A percentile compares a stretch with the other conserved stretches of the same genome.
Conservation (phyloP, 2,113 vertebrate species). For the Scalopus aquaticus region DNA sequence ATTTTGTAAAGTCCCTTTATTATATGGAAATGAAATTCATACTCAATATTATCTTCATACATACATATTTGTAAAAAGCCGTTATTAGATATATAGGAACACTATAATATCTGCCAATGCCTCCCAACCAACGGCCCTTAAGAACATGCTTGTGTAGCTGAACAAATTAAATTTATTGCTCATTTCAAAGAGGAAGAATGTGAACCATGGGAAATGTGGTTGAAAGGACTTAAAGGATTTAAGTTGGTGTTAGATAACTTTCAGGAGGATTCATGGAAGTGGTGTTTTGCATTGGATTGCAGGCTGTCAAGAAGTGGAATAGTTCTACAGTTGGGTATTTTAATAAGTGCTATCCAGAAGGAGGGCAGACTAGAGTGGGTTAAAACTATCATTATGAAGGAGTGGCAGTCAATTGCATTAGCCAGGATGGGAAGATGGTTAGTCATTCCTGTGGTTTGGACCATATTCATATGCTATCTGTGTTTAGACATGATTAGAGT, state of each 20-base stretch:
- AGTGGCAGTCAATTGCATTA: background rate
- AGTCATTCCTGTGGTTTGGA: background rate
- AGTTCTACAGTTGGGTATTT: background rate
- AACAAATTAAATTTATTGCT: background rate
- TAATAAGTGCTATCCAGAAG: background rate
- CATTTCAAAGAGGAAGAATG: background rate
- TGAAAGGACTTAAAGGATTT: background rate
- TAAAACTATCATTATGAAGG: background rate
- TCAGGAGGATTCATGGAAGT: background rate
- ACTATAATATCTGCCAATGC: background rate
- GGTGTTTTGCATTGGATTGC: background rate
- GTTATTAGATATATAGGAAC: background rate
- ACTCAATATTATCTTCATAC: background rate
- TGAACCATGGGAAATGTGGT: rapidly evolving
- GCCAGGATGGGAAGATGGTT: background rate
- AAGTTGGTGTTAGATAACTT: background rate
- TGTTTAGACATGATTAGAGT: background rate
- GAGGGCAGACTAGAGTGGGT: background rate
- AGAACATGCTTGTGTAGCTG: background rate
- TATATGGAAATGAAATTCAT: background rate
- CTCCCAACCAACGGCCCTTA: background rate
- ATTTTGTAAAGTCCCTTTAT: background rate
- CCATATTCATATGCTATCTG: background rate
- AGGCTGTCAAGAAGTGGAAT: background rate
- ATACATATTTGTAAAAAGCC: background rate